Conservation (phyloP, 2,888 invertebrate species). For the Brachynemurus nebulosus region DNA sequence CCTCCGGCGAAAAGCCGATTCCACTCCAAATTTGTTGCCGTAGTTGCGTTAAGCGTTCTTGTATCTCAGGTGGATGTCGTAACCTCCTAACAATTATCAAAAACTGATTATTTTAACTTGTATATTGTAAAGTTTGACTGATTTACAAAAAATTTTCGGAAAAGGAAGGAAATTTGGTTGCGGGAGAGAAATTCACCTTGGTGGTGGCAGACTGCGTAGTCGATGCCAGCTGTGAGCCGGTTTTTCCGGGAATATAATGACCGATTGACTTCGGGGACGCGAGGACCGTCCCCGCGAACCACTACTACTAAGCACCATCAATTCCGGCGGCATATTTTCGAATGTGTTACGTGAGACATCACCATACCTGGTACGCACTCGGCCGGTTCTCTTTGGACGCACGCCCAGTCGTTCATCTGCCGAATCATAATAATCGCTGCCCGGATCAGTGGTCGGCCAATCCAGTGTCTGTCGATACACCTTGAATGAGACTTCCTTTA, state of each 20-base stretch:
- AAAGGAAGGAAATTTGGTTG: neutral
- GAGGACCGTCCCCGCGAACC: conserved; percentile 20
- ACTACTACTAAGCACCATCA: conserved; percentile 29
- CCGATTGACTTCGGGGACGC: conserved; percentile 33
- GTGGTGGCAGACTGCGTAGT: conserved; percentile 31
- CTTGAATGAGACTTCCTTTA: conserved; percentile 10
- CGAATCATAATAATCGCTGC: conserved; percentile 43
- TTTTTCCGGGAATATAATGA: conserved; percentile 34
- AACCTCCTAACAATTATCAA: neutral
- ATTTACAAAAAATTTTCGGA: no score
- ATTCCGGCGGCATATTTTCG: conserved; percentile 40
- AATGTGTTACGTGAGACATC: conserved; percentile 34
- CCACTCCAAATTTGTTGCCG: conserved; percentile 68
- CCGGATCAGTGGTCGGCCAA: conserved; percentile 44
- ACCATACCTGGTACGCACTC: conserved; percentile 32
- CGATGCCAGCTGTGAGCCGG: conserved; percentile 39
- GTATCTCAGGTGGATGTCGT: conserved; percentile 42
- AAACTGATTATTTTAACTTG: no score
- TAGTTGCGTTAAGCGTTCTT: conserved; percentile 50
- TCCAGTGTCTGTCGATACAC: conserved; percentile 11
- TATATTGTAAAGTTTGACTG: no score
- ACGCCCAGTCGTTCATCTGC: conserved; percentile 44
- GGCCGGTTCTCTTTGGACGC: conserved; percentile 33
- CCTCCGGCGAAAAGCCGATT: conserved; percentile 29
- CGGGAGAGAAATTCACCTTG: neutral